Evolutionary conservation across 2,113 vertebrate genomes (phyloP), one percentile per base, ranked within the genome.

Genomic region (Xyrauchen texanus): DNA sequence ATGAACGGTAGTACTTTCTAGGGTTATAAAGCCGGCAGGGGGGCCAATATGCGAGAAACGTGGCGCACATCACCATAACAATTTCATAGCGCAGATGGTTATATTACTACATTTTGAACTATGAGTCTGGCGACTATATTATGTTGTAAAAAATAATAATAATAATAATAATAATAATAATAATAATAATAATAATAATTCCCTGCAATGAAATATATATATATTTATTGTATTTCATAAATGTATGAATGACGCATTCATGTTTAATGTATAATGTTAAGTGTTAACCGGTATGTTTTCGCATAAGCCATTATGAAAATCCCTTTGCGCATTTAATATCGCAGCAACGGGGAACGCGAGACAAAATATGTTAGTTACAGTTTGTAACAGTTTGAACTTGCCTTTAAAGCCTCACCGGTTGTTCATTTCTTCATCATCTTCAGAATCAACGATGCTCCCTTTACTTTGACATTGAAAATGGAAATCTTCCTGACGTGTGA

Each of bases 331-430:
- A 7, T 63, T 16, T 34, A 34, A 34, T 34, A 34, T 34, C 3
- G 21, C 21, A 34, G 72, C 55, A 61, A 76, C 10, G 21, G 21
- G 16, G 61, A 75, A 62, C 42, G 71, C 61, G 34, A 79, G 4
- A 62, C 7, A 42, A 7, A 58, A 34, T 34, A 34, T 34, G 21
- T n/a, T n/a, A n/a, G n/a, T n/a, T n/a, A 34, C 21, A 34, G 3
- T n/a, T n/a, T 44, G n/a, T 66, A 49, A 60, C 10, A 75, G 61
- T 16, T 61, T 6, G 13, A 68, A 86, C 82, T 86, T 84, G 73
- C 80, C 80, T 86, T 79, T 49, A 34, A 55, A 78, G 76, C 74
- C 68, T 77, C 74, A n/a, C 78, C 80, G 77, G 76, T 72, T 58
- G 55, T 58, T 44, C 51, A 71, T 80, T 76, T 78, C 52, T 82